These are phyloP conservation scores for Pachyramphus minor DNA, from an alignment of 2,113 vertebrate genomes.

Conservation along the genomic window DNA sequence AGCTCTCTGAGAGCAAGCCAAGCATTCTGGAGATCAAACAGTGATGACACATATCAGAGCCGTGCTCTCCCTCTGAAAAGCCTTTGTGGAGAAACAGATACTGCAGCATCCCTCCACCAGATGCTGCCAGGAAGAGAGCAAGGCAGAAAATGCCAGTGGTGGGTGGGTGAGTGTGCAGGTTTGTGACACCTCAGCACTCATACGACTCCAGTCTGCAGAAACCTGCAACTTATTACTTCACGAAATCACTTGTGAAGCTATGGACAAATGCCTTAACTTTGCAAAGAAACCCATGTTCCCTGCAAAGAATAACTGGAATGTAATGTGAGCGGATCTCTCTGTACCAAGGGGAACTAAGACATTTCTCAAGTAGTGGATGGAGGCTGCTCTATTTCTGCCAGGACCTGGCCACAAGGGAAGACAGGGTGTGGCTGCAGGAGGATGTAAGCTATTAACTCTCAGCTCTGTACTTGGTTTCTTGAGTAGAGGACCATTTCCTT, in stretches of 20 bases:
- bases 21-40: conserved; percentile 29
- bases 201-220: not conserved
- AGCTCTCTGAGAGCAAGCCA: not conserved
- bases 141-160: not conserved
- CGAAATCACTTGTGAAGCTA: not conserved
- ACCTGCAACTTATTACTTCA: not conserved
- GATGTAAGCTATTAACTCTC: not conserved
- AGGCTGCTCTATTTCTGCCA: not conserved
- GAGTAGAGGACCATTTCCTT: not conserved
- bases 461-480: not conserved
- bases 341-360: not conserved
- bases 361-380: conserved; percentile 1
- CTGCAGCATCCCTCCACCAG: not conserved
- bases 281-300: not conserved
- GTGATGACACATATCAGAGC: not conserved
- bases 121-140: conserved; percentile 6
- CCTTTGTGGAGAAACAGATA: not conserved
- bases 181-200: not conserved
- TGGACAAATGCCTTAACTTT: not conserved
- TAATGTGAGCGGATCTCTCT: not conserved
- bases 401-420: not conserved
- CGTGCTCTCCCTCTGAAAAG: not conserved
- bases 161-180: not conserved
- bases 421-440: not conserved
- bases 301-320: not conserved